Evolutionary conservation across 2,113 vertebrate genomes (phyloP), one percentile per base, ranked within the genome.

Genomic region (Ovis aries): DNA sequence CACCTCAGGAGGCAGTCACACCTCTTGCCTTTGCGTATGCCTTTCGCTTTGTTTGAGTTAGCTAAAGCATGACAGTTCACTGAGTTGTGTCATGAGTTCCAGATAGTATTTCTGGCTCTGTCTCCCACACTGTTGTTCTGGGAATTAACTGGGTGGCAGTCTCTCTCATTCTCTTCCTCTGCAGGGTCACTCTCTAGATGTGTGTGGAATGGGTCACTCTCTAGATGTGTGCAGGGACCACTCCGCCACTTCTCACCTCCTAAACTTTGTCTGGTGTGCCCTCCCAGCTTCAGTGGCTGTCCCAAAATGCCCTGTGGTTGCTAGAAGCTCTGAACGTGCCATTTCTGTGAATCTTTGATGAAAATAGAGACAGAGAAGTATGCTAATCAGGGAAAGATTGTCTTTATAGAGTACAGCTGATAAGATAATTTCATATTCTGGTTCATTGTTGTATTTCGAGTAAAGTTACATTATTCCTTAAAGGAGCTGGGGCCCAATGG

Each of bases 401-500:
- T 97, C 97, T 97, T 97, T 97, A 96, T 90, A 92, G 97, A 95
- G 93, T 97, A 97, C 97, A 98, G 96, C 96, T 98, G 98, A 98
- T 98, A 97, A 96, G 96, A 92, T 95, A 48, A 98, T 97, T 97
- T 96, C 98, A 98, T 98, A 98, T 98, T 97, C 96, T 87, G 52
- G 87, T 97, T 97, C 98, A 98, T 98, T 98, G 96, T 98, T 98
- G 97, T 97, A 98, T 97, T 97, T 98, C 31, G 16, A 97, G 97
- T 98, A 97, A 97, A 96, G 93, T 97, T 94, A 94, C 80, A 80
- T 97, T 91, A 94, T 91, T 95, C 62, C 95, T 97, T 98, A 96
- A 95, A 97, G 95, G 78, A 84, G 55, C 83, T 40, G 50, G 80
- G 93, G 67, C 93, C 19, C 1, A 90, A 52, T 78, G 60, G 96